phyloP scores from a whole-genome alignment of 2,888 invertebrate genomes.

The Silvanus unidentatus region DNA sequence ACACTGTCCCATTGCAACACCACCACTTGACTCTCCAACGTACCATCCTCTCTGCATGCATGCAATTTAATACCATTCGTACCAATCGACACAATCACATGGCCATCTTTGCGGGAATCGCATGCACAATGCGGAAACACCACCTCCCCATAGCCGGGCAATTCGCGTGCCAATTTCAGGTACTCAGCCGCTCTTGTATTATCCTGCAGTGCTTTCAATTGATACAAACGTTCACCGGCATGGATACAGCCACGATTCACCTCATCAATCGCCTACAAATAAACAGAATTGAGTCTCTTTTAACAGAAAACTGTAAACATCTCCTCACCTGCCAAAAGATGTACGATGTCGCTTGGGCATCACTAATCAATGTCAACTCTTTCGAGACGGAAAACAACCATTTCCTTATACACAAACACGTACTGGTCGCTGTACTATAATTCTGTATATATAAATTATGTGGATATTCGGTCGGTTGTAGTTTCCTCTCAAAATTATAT shows the following conservation, averaged over 20 bases:
- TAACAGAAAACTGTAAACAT: not conserved
- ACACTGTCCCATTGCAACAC: conserved; percentile 81
- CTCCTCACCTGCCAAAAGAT: conserved; percentile 74
- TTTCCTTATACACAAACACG: conserved; percentile 82
- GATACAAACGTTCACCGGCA: conserved; percentile 88
- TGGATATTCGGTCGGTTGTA: conserved; percentile 90
- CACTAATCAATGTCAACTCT: conserved; percentile 59
- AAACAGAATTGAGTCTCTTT: not conserved
- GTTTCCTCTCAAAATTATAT: conserved; percentile 92
- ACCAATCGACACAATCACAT: conserved; percentile 57
- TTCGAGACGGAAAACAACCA: conserved; percentile 78
- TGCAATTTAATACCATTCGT: conserved; percentile 66
- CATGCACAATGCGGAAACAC: conserved; percentile 93
- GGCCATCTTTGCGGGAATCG: conserved; percentile 84
- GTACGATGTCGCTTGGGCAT: conserved; percentile 71
- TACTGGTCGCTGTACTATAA: conserved; percentile 95
- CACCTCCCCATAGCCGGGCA: conserved; percentile 90
- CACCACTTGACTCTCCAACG: conserved; percentile 67
- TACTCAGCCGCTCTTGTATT: conserved; percentile 82
- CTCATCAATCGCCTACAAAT: conserved; percentile 77
- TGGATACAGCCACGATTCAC: conserved; percentile 89
- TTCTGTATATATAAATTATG: conserved; percentile 98
- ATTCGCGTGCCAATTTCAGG: conserved; percentile 72
- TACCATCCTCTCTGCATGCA: conserved; percentile 78
- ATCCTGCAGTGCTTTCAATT: conserved; percentile 92